phyloP scores from a whole-genome alignment of 2,113 vertebrate genomes.

The Polypterus bichir region DNA sequence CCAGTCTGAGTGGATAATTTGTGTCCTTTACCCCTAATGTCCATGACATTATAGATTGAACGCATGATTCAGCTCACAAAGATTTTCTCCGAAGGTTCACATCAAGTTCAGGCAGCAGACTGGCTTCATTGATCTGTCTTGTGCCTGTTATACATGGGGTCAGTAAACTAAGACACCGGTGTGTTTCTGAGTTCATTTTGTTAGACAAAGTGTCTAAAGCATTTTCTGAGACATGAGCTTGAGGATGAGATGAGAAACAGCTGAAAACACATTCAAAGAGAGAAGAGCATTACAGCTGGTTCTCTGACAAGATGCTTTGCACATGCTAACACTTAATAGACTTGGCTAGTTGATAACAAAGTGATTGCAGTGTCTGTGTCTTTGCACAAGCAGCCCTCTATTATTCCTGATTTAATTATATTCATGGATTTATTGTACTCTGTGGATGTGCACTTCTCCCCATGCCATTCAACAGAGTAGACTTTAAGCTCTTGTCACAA shows the following conservation, averaged over 20 bases:
- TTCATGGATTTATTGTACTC: too few species aligned
- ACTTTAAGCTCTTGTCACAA: too few species aligned
- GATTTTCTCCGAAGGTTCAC: background rate
- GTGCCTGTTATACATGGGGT: slow-evolving; percentile 14
- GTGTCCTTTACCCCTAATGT: too few species aligned
- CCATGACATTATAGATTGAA: too few species aligned
- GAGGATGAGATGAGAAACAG: slow-evolving; percentile 40
- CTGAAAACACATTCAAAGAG: slow-evolving; percentile 36
- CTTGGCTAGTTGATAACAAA: slow-evolving; percentile 8
- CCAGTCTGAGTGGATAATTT: too few species aligned
- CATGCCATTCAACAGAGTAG: too few species aligned
- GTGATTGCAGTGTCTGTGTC: too few species aligned
- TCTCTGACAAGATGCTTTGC: slow-evolving; percentile 22
- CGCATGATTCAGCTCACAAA: too few species aligned
- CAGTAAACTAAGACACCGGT: slow-evolving; percentile 24
- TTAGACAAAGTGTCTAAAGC: slow-evolving; percentile 46
- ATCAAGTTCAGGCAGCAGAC: background rate
- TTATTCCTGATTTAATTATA: too few species aligned
- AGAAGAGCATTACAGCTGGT: slow-evolving; percentile 20
- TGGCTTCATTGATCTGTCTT: background rate
- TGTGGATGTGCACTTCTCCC: too few species aligned
- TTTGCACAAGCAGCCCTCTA: too few species aligned
- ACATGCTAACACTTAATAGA: slow-evolving; percentile 37
- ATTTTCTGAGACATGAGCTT: slow-evolving; percentile 35
- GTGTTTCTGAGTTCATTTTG: slow-evolving; percentile 29